Evolutionary conservation across 2,888 invertebrate species (phyloP).

Genomic region (Synanthedon vespiformis): DNA sequence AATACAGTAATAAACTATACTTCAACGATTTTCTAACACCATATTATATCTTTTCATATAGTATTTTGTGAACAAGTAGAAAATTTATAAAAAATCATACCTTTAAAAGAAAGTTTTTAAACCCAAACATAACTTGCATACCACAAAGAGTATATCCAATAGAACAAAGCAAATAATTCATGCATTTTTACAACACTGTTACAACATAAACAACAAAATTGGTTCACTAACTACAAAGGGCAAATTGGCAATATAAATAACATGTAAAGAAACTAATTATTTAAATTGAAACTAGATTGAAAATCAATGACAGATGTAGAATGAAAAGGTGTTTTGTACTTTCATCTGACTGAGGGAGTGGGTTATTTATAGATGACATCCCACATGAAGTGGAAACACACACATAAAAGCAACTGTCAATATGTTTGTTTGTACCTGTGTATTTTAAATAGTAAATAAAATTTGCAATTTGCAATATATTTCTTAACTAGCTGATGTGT

Average conservation of each 20-base stretch:
- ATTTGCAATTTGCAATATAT: not conserved
- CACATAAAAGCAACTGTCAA: slow-evolving; percentile 17
- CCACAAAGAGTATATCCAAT: slow-evolving; percentile 14
- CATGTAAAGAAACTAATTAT: not conserved
- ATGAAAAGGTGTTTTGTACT: slow-evolving; percentile 3
- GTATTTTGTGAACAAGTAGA: not conserved
- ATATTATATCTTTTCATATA: too few species aligned
- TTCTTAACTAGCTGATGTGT: not conserved
- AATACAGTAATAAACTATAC: too few species aligned
- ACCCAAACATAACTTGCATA: slow-evolving; percentile 38
- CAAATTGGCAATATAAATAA: not conserved
- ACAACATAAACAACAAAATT: not conserved
- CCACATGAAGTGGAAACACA: slow-evolving; percentile 44
- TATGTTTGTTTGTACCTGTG: not conserved
- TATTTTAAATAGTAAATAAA: not conserved
- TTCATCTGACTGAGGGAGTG: slow-evolving; percentile 24
- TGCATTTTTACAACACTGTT: slow-evolving; percentile 21
- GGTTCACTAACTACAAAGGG: not conserved
- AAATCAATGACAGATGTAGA: not conserved
- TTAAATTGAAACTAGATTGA: not conserved
- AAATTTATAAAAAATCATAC: slow-evolving; percentile 13
- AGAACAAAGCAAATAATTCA: slow-evolving; percentile 11
- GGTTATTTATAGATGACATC: slow-evolving; percentile 57
- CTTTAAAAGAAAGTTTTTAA: slow-evolving; percentile 42
- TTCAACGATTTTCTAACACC: too few species aligned